Evolutionary conservation across 2,888 invertebrate species (phyloP).

Genomic region (Tubiluchus corallicola): DNA sequence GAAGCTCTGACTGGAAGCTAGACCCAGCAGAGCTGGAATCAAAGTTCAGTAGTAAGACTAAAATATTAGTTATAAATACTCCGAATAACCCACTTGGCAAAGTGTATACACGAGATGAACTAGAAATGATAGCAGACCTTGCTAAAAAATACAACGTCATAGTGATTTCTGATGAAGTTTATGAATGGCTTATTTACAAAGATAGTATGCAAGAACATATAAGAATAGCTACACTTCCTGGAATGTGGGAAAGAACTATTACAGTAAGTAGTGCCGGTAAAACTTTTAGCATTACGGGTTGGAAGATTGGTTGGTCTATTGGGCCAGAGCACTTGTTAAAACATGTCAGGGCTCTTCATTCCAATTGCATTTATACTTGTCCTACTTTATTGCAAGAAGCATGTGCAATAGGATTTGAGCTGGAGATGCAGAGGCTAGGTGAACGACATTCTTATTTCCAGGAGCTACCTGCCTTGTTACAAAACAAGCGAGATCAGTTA

Average conservation of each 20-base stretch:
- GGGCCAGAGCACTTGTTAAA: constrained; percentile 59
- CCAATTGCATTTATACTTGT: constrained; percentile 82
- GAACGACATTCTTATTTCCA: constrained; percentile 63
- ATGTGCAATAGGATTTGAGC: constrained; percentile 67
- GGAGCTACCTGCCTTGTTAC: constrained; percentile 50
- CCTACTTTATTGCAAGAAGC: constrained; percentile 85
- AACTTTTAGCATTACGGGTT: constrained; percentile 91
- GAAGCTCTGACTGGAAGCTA: constrained; percentile 70
- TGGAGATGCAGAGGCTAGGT: constrained; percentile 49
- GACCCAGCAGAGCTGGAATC: constrained; percentile 58
- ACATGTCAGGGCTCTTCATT: constrained; percentile 68
- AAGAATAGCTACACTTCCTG: constrained; percentile 74
- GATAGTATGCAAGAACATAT: constrained; percentile 63
- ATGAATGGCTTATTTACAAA: constrained; percentile 86
- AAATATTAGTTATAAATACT: constrained; percentile 86
- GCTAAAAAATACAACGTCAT: constrained; percentile 81
- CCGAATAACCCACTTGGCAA: constrained; percentile 97
- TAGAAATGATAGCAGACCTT: constrained; percentile 51
- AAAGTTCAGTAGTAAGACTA: constrained; percentile 69
- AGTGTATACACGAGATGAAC: constrained; percentile 34
- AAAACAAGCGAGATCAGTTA: constrained; percentile 59
- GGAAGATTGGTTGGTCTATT: constrained; percentile 86
- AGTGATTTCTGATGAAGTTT: constrained; percentile 89
- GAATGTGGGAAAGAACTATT: constrained; percentile 92
- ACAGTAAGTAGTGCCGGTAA: constrained; percentile 95